Evolutionary conservation across 2,113 vertebrate species (phyloP).

Genomic region (Pelecanoides urinatrix): DNA sequence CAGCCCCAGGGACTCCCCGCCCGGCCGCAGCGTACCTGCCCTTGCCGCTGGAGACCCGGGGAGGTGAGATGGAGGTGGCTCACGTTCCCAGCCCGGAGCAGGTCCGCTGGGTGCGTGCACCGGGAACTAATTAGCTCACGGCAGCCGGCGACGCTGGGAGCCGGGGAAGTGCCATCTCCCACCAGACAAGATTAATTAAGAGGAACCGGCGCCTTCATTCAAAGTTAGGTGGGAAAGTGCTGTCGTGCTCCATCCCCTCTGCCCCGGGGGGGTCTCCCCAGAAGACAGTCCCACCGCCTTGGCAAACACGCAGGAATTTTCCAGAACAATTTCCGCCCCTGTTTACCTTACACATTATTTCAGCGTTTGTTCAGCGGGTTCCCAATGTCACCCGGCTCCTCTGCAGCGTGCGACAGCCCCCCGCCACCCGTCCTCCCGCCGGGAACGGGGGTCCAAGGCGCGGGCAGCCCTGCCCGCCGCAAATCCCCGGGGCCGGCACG

Average conservation of each 20-base stretch:
- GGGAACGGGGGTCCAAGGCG: not conserved
- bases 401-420: not conserved
- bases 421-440: not conserved
- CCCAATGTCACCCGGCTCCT: not conserved
- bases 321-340: constrained; percentile 48
- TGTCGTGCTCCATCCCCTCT: not conserved
- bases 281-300: not conserved
- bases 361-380: constrained; percentile 31
- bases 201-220: not conserved
- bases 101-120: not conserved
- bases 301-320: constrained; percentile 51
- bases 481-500: not conserved
- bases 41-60: fast-evolving
- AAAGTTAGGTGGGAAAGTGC: not conserved
- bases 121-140: not conserved
- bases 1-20: not conserved
- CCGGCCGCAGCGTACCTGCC: not conserved
- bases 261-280: not conserved
- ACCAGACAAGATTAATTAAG: not conserved
- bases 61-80: not conserved
- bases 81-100: not conserved
- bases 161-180: not conserved
- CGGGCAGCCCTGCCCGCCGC: not conserved
- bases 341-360: constrained; percentile 55
- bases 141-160: not conserved